Base-by-base conservation (phyloP, 2,113 vertebrate species). In the Petromus typicus region DNA sequence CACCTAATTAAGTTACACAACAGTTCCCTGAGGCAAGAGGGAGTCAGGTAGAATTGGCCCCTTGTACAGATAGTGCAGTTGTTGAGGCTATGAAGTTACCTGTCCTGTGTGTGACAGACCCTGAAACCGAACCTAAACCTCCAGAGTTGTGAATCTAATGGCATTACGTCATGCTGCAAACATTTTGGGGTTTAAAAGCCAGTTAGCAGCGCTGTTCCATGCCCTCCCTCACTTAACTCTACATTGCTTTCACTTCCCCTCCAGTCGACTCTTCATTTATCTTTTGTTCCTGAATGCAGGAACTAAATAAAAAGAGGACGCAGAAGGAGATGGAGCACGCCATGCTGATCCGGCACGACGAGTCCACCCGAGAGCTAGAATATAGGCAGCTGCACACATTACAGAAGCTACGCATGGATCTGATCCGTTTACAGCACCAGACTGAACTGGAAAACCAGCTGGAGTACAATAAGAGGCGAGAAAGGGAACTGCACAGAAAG, bases 281-380 rank as follows among this genome's bases (percentile, higher is more conserved):
- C 96, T 66, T 89, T 75, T 88, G 57, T 40, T 91, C 25, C n/a
- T 22, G 48, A 8, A 7, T 4, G 43, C 94, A 99, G 99, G 99
- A 99, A 98, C 97, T 99, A 61, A 99, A 99, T 98, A 99, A 99
- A 95, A 99, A 99, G 98, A 99, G 99, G 98, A 99, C 99, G 1
- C 99, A 99, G 98, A 99, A 99, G 97, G 99, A 99, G 98, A 99
- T 99, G 99, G 99, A 99, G 98, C 99, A 99, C 1, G 99, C 99
- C 97, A 99, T 99, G 99, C 98, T 99, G 96, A 99, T 99, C 98
- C 99, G 99, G 97, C 99, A 99, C 34, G 99, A 99, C 7, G 99
- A 99, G 99, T 99, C 99, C 91, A 99, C 99, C 56, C 99, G 99
- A 66, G 99, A 99, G 96, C 98, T 99, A 84, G 99, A 99, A 97